Evolutionary conservation across 2,113 vertebrate species (phyloP).

Genomic region (Corythaeola cristata): DNA sequence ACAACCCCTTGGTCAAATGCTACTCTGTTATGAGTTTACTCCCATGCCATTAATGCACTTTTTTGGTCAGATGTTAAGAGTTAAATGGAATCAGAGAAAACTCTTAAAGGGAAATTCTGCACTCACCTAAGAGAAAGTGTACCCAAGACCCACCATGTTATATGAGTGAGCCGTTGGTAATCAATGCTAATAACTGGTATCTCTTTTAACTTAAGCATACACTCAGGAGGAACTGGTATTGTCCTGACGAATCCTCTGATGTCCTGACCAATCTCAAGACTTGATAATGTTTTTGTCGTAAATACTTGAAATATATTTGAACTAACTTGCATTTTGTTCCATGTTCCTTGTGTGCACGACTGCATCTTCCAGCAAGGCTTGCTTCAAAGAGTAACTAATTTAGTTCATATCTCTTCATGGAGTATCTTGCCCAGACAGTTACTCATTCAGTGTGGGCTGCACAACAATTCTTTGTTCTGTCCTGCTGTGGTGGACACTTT

Average conservation of each 20-base stretch:
- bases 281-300: not conserved
- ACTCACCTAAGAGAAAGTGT: not conserved
- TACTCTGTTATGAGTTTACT: not conserved
- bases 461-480: not conserved
- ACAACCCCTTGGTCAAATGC: not conserved
- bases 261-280: not conserved
- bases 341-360: not conserved
- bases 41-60: rapidly evolving
- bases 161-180: not conserved
- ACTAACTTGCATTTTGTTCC: not conserved
- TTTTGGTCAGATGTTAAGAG: not conserved
- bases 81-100: not conserved
- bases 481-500: not conserved
- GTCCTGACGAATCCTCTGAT: not conserved
- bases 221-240: not conserved
- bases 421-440: not conserved
- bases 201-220: not conserved
- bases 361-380: not conserved
- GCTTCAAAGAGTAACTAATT: not conserved
- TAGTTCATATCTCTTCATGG: not conserved
- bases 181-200: rapidly evolving
- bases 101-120: not conserved
- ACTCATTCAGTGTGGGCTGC: not conserved
- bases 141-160: not conserved
- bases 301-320: not conserved